Conservation (phyloP, 2,888 invertebrate genomes). For the Actias luna region DNA sequence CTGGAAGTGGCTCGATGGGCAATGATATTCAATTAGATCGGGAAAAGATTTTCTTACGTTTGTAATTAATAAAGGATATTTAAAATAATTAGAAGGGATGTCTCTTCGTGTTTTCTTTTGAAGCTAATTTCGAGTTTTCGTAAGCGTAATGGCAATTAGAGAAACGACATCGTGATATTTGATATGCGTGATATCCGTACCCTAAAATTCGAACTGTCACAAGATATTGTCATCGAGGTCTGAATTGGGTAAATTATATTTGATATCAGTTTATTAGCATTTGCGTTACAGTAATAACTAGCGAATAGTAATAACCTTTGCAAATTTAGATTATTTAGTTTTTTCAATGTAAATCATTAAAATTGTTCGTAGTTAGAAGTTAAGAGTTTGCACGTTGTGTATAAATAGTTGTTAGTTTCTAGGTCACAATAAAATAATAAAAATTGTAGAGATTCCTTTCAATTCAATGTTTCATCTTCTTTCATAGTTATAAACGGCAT, state of each 20-base stretch:
- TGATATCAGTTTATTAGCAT: not conserved
- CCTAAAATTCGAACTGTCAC: not conserved
- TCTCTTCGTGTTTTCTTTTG: not conserved
- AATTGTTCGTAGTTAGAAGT: not conserved
- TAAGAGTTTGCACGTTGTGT: not conserved
- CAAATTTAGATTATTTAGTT: not conserved
- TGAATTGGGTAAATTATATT: not conserved
- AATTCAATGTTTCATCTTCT: not conserved
- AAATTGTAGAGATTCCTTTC: not conserved
- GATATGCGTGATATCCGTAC: not conserved
- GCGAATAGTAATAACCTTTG: not conserved
- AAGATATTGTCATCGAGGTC: not conserved
- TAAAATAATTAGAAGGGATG: not conserved
- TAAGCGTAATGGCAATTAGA: not conserved
- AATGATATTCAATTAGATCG: not conserved
- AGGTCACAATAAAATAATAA: not conserved
- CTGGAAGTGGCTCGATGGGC: not conserved
- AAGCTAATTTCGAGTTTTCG: not conserved
- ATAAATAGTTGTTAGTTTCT: not conserved
- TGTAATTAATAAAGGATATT: not conserved
- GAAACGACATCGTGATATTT: not conserved
- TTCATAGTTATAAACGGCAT: not conserved
- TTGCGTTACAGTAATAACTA: not conserved
- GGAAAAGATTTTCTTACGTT: not conserved
- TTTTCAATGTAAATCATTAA: not conserved